Base-by-base conservation (phyloP, 2,888 invertebrate species). In the Selenia dentaria region DNA sequence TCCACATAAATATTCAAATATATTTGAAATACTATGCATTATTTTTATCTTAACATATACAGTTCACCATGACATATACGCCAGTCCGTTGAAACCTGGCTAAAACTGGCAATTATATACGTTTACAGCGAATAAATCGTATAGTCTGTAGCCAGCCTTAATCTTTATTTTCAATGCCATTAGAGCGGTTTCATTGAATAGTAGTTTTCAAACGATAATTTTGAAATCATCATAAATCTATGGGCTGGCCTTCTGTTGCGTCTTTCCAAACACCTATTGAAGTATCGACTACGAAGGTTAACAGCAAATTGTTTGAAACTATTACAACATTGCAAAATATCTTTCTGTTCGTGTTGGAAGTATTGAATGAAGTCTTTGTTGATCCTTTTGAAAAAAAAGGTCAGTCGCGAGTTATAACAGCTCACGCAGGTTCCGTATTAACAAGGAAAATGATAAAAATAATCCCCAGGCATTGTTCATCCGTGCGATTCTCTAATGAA, bases 81-180 rank as follows among this genome's bases (percentile, higher is more conserved):
- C n/a, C n/a, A n/a, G n/a, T n/a, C n/a, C n/a, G n/a, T n/a, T n/a
- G n/a, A n/a, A n/a, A n/a, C n/a, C n/a, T n/a, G n/a, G n/a, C n/a
- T n/a, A n/a, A n/a, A n/a, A n/a, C n/a, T n/a, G n/a, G n/a, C n/a
- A n/a, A n/a, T n/a, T n/a, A n/a, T n/a, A n/a, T n/a, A n/a, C n/a
- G n/a, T n/a, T n/a, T n/a, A n/a, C n/a, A n/a, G n/a, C n/a, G n/a
- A n/a, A n/a, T n/a, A n/a, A n/a, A n/a, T n/a, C n/a, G 16, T 16
- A 16, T 5, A 5, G 14, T 20, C 26, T 36, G 6, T 32, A 37
- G 13, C 14, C 6, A 43, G 18, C 43, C 31, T 29, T 20, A 33
- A 27, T n/a, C 12, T 11, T 18, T 32, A 35, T 43, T 34, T 46
- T 57, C 59, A 59, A 59, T 54, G 57, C 57, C 54, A 59, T 57